Base-by-base conservation (phyloP, 2,797 vertebrate species). In the Smutsia gigantea region DNA sequence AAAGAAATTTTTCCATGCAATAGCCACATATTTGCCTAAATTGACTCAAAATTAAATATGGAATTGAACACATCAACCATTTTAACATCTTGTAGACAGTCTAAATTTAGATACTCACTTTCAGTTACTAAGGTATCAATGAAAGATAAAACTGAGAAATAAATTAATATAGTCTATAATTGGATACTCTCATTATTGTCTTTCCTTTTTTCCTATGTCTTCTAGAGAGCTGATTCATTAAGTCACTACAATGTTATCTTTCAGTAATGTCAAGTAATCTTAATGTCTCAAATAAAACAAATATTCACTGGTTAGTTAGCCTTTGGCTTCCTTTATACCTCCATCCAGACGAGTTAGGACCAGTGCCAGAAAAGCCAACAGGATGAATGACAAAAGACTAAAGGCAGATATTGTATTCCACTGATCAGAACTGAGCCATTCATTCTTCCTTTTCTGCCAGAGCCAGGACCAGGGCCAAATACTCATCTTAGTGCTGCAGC, bases 21-120 rank as follows among this genome's bases (percentile, higher is more conserved):
- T 79, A 64, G 57, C 21, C n/a, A 57, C 9, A 5, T 75, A 39
- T 81, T 68, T 95, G 23, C 61, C 19, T 69, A 79, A 85, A 46
- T 55, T 77, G 14, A 55, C n/a, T 92, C 17, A 92, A 86, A 97
- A 83, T 57, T 83, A 49, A 96, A 85, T 78, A 66, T 69, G 92
- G 34, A 86, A 49, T 66, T 61, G 2, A 92, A 86, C 14, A 77
- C 25, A 71, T 81, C 84, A 90, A 25, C 39, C 34, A 23, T 84
- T 61, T 17, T 93, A 77, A 77, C 8, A n/a, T 81, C 49, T 61
- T 77, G 7, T 31, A 77, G 46, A 72, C 13, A 90, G 34, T 69
- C 39, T 49, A 79, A 83, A 86, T 85, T 92, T 92, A 95, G n/a
- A 37, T 51, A 8, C 9, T 84, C 75, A 17, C 49, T 63, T 93